Evolutionary conservation across 2,888 invertebrate species (phyloP).

Genomic region (Drosophila ochracea): DNA sequence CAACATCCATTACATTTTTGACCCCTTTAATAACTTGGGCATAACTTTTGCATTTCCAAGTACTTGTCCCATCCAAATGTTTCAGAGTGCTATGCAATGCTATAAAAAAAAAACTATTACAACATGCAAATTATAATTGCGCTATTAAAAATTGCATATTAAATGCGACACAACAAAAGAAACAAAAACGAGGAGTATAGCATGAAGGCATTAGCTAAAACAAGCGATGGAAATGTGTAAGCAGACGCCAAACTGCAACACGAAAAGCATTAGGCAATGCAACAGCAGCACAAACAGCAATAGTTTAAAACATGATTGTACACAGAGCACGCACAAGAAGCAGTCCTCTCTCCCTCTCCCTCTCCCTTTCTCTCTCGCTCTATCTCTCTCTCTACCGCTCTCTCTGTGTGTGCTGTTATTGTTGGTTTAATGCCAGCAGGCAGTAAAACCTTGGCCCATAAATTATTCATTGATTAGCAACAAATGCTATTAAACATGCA

Average conservation of each 20-base stretch:
- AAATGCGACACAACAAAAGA: constrained; percentile 66
- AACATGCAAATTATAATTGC: constrained; percentile 81
- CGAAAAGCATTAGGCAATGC: constrained; percentile 45
- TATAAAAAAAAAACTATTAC: constrained; percentile 58
- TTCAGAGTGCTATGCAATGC: constrained; percentile 41
- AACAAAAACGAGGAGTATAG: constrained; percentile 20
- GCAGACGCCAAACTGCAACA: constrained; percentile 54
- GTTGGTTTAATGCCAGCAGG: constrained; percentile 40
- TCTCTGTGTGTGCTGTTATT: constrained; percentile 32
- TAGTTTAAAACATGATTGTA: constrained; percentile 59
- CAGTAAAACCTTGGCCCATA: constrained; percentile 73
- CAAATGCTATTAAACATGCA: constrained; percentile 80
- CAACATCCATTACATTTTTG: neutral
- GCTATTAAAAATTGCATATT: constrained; percentile 80
- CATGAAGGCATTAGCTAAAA: constrained; percentile 40
- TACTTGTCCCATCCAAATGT: constrained; percentile 18
- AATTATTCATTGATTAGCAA: constrained; percentile 83
- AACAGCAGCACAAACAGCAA: constrained; percentile 15
- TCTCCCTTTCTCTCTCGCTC: constrained; percentile 24
- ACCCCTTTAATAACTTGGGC: constrained; percentile 3
- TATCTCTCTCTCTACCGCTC: constrained; percentile 16
- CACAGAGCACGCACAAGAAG: constrained; percentile 43
- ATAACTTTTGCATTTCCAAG: constrained; percentile 29
- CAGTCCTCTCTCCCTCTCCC: constrained; percentile 2
- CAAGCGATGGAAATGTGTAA: constrained; percentile 67